A percentile compares a stretch with the other conserved stretches of the same genome.
Conservation (phyloP, 2,113 vertebrate species). For the Brachypodius melanocephalos region DNA sequence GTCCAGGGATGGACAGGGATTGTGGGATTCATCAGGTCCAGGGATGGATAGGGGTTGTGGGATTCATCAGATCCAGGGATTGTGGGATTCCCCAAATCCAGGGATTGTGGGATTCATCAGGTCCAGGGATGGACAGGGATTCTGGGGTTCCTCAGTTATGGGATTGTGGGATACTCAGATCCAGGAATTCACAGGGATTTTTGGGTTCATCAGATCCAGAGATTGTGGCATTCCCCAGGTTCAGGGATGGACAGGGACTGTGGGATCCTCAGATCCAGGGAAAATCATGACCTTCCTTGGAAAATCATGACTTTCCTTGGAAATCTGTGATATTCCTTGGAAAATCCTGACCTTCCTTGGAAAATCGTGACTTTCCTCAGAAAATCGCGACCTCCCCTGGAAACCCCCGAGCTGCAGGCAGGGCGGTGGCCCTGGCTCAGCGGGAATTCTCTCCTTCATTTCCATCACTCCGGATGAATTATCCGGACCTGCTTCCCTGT, state of each 20-base stretch:
- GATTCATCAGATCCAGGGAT: too few species aligned
- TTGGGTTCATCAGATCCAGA: too few species aligned
- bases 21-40: too few species aligned
- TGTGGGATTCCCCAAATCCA: neutral
- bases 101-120: neutral
- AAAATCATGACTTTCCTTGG: fast-evolving
- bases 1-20: fast-evolving
- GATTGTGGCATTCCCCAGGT: too few species aligned
- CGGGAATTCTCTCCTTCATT: neutral
- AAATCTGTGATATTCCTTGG: fast-evolving
- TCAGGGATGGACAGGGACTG: neutral
- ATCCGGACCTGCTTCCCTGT: neutral
- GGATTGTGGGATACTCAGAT: neutral
- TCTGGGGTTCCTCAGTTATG: too few species aligned
- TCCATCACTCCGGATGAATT: neutral
- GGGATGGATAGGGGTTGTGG: neutral
- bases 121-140: neutral
- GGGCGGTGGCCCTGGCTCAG: neutral
- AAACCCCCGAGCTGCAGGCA: neutral
- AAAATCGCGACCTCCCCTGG: neutral
- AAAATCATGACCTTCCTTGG: neutral
- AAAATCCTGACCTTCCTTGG: neutral
- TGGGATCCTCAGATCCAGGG: neutral
- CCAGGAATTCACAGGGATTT: neutral
- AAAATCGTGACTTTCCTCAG: neutral